Base-by-base conservation (phyloP, 2,797 vertebrate species). In the Aplochiton taeniatus region DNA sequence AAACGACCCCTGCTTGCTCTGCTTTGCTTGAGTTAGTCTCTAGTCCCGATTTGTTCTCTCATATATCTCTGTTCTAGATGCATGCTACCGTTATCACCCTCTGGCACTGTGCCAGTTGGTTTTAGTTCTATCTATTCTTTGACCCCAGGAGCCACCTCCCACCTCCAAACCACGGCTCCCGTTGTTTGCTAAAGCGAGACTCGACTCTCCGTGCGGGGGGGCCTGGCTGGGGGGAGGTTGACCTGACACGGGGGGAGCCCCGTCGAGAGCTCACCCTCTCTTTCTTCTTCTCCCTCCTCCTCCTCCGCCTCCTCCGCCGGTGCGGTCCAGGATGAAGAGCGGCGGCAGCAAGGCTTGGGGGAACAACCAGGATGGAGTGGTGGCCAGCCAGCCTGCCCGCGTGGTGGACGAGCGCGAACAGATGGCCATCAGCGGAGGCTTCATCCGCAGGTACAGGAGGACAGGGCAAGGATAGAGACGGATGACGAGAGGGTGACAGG, bases 261-360 rank as follows among this genome's bases (percentile, higher is more conserved):
- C 31, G 68, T 66, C 46, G 58, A 83, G 52, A 78, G 86, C 74
- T 77, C 67, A 74, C 56, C 74, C 57, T 75, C 13, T 63, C 74
- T 70, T 65, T 73, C 53, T 65, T 71, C 63, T 60, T 73, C 79
- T 2, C 31, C 16, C 52, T 69, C 64, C 67, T 70, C 48, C 57
- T 60, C 58, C 66, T 65, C 74, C 68, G 60, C 50, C 57, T 58
- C 51, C 20, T 49, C 63, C 16, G 48, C 54, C 44, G 67, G 92
- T 9, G 18, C n/a, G 58, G 60, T 6, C 67, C 79, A 99, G 96
- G 93, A 96, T 97, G 92, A 97, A 98, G 92, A 96, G 95, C 72
- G 96, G 88, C 42, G 90, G 94, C 91, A 97, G 95, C 90, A 98
- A 98, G 92, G 97, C 95, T 87, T 98, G 96, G 96, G 96, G 96